Evolutionary conservation across 2,797 vertebrate species (phyloP), one percentile per base, ranked within the genome.

Genomic region (Garrulus glandarius): DNA sequence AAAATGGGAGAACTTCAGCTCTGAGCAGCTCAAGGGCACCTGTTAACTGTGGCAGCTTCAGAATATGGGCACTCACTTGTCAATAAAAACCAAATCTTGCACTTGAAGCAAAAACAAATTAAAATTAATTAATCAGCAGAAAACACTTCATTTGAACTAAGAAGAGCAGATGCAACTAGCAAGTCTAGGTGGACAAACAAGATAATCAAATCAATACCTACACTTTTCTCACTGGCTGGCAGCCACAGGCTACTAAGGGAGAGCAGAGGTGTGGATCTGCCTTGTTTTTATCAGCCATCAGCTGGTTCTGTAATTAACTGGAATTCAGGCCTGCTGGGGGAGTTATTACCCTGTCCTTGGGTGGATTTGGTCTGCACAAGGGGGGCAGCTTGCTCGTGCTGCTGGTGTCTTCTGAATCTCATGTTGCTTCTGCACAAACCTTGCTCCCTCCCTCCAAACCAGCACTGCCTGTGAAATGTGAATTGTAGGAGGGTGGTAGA

Each of bases 141-240:
- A 92, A 90, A 81, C 65, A 96, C 84, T 95, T 97, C 89, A 96
- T 97, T 96, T 97, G 95, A 90, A 86, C 89, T 72, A 76, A 95
- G 92, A 76, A 90, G 94, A 92, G 75, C 95, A 94, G 86, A 84
- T 87, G 92, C 94, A 97, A 85, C 89, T 79, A 90, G 92, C 78
- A 97, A 92, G 95, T 95, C 95, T 93, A 95, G 96, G 94, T 92
- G 57, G 92, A 95, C 96, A 97, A 95, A 96, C 92, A 95, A 93
- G 93, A 96, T 92, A 96, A 97, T 92, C 84, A 93, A 94, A 94
- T 97, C 97, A 96, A 96, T 96, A 97, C 59, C 37, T 93, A 50
- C 57, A 67, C 76, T 95, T 93, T 93, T 84, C 87, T 69, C 80
- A 60, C 85, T 95, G 96, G 85, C 75, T 44, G 20, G 2, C 59